These are phyloP conservation scores for Petrocephalus zakoni DNA, from an alignment of 2,113 vertebrate species.

Conservation along the genomic window DNA sequence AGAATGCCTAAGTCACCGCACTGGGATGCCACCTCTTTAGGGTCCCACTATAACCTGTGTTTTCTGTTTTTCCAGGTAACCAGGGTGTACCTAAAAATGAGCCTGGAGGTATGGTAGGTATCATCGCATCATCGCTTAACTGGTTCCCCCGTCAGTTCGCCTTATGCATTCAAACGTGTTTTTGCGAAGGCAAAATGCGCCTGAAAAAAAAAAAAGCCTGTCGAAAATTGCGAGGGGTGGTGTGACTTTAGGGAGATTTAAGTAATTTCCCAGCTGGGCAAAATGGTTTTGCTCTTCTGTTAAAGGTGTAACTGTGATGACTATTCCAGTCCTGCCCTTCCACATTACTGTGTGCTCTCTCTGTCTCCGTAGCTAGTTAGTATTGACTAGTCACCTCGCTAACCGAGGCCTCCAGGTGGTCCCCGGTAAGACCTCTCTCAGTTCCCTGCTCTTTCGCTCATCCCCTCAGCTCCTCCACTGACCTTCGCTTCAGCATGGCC, in stretches of 20 bases:
- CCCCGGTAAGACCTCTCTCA: background rate
- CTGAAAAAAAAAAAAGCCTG: background rate
- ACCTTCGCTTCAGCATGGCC: constrained; percentile 87
- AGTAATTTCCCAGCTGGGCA: background rate
- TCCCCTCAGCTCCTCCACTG: constrained; percentile 70
- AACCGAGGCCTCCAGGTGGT: background rate
- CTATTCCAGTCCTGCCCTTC: background rate
- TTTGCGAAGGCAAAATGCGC: background rate
- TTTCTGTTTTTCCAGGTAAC: constrained; percentile 71
- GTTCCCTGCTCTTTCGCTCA: background rate
- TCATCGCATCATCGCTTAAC: constrained; percentile 12
- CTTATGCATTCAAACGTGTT: background rate
- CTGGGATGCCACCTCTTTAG: background rate
- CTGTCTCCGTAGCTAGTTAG: background rate
- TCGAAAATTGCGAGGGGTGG: background rate
- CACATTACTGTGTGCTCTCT: background rate
- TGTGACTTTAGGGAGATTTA: too few species aligned
- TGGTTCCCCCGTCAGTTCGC: background rate
- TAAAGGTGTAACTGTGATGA: background rate
- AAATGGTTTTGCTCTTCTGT: background rate
- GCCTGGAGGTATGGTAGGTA: constrained; percentile 88
- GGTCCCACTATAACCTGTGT: constrained; percentile 19
- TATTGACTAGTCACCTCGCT: background rate
- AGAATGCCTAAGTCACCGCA: background rate
- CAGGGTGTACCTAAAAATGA: constrained; percentile 80